These are phyloP conservation scores for Anhinga rufa DNA, from an alignment of 2,113 vertebrate species.

Conservation along the genomic window DNA sequence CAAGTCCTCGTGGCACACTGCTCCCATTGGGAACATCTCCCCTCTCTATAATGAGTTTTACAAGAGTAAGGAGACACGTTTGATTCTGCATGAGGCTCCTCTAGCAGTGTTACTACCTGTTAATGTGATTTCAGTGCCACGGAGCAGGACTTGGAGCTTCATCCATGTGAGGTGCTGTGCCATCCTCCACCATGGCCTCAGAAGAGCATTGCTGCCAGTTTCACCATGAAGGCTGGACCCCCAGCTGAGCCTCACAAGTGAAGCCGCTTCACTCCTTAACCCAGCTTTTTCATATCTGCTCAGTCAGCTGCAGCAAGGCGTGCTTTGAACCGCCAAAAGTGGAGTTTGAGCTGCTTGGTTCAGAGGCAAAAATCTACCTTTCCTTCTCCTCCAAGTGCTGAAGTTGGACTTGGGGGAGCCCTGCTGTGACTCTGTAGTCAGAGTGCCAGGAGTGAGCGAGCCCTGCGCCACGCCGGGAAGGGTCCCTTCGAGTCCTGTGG, in stretches of 20 bases:
- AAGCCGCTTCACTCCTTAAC: neutral
- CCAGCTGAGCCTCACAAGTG: neutral
- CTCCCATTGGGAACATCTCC: neutral
- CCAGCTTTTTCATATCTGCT: neutral
- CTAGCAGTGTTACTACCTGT: neutral
- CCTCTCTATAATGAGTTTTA: neutral
- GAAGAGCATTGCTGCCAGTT: fast-evolving
- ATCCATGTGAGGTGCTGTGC: fast-evolving
- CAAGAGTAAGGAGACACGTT: neutral
- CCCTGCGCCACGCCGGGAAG: fast-evolving
- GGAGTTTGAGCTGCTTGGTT: neutral
- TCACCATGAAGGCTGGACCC: fast-evolving
- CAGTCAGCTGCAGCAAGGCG: fast-evolving
- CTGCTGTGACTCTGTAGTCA: neutral
- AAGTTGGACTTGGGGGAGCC: neutral
- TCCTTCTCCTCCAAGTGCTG: neutral
- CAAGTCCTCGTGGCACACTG: neutral
- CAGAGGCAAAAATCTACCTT: neutral
- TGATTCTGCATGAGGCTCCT: neutral
- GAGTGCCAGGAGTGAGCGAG: neutral
- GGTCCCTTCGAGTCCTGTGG: neutral
- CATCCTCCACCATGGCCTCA: fast-evolving
- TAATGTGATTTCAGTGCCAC: neutral
- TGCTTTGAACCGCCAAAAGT: neutral
- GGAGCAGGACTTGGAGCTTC: neutral